Evolutionary conservation across 2,113 vertebrate genomes (phyloP), one percentile per base, ranked within the genome.

Genomic region (Scalopus aquaticus): DNA sequence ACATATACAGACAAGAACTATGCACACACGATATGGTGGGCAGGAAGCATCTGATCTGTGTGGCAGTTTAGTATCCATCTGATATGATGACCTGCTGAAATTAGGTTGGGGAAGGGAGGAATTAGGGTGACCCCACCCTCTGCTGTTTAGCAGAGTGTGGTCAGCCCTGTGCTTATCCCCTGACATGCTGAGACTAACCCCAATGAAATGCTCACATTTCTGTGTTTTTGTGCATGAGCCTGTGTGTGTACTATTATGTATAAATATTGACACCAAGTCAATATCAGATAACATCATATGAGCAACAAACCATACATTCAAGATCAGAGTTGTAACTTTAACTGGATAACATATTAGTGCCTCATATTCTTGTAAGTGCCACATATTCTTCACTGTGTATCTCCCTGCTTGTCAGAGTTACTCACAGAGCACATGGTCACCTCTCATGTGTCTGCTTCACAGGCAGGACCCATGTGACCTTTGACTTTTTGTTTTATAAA

Each of bases 341-440:
- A 49, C 92, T 94, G 62, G 84, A 79, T 64, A 90, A 86, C 90
- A 6, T 80, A 95, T 93, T 94, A 89, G 88, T 93, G 90, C 94
- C 83, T 96, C 79, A 82, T 62, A 26, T 70, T 77, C 39, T 96
- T 70, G 81, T 65, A 92, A 96, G 97, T 60, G 0, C 91, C 88
- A 96, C 82, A 35, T 49, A 24, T 30, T 96, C 95, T 22, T 93
- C 79, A 76, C 92, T 97, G 97, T 97, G 97, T 98, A 97, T 97
- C 97, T 97, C 96, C 97, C 96, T 92, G 96, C 96, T 77, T 94
- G 26, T 97, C 95, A 96, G 96, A 95, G 96, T 96, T 97, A 96
- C 97, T 97, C 94, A 98, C 97, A 97, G 95, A 97, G 97, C 98
- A 97, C 97, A 97, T 94, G 97, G 97, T 90, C 97, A 97, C 97